A percentile compares a stretch with the other conserved stretches of the same genome.
phyloP scores from a whole-genome alignment of 2,113 vertebrate genomes.

The Tachysurus fulvidraco region DNA sequence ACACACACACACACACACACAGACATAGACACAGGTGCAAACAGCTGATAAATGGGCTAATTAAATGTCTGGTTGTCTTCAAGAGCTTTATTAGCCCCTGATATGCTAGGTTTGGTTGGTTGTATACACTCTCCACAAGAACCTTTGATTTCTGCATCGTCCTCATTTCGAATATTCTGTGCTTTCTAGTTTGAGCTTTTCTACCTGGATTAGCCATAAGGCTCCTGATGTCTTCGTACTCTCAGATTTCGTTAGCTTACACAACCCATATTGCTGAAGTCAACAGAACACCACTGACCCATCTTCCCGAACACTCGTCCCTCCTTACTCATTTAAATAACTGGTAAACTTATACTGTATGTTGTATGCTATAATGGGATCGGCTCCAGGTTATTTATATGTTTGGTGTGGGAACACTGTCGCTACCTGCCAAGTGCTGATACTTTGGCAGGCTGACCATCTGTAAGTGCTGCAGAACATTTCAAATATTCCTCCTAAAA shows the following conservation, averaged over 20 bases:
- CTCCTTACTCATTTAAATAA: not conserved
- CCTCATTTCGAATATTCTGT: not conserved
- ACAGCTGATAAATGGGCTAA: constrained; percentile 72
- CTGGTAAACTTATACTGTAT: constrained; percentile 1
- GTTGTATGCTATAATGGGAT: constrained; percentile 36
- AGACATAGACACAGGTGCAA: constrained; percentile 15
- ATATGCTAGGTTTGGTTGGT: not conserved
- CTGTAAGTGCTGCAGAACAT: constrained; percentile 30
- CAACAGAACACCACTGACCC: not conserved
- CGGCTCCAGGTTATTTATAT: constrained; percentile 25
- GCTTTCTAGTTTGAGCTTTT: not conserved
- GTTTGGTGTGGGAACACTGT: constrained; percentile 27
- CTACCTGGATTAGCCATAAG: not conserved
- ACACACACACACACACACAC: constrained; percentile 13
- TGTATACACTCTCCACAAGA: not conserved
- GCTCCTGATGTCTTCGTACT: not conserved
- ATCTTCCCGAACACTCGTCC: not conserved
- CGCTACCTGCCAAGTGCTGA: constrained; percentile 43
- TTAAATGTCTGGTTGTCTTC: constrained; percentile 66
- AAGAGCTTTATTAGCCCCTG: constrained; percentile 68
- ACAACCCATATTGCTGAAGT: not conserved
- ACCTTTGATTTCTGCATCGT: not conserved
- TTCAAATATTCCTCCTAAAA: constrained; percentile 25
- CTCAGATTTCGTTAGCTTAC: not conserved
- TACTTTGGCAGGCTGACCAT: constrained; percentile 38